Percentiles rank a stretch among this genome's conserved stretches.
phyloP scores from a whole-genome alignment of 2,113 vertebrate species.

The Sialia sialis region DNA sequence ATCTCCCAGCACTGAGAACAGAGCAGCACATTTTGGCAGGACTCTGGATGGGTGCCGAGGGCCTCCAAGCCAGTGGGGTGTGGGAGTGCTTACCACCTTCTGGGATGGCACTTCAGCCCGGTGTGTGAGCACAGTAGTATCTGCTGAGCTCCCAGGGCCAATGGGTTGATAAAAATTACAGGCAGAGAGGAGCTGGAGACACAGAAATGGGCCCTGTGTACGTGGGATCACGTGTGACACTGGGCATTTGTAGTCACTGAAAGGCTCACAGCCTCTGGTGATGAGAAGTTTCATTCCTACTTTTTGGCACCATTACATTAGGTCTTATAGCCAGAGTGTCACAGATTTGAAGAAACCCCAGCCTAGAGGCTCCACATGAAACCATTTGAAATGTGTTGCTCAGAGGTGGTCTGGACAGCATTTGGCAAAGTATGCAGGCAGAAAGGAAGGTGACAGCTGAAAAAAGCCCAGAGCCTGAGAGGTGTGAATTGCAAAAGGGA shows the following conservation, averaged over 20 bases:
- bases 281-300: not conserved
- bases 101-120: not conserved
- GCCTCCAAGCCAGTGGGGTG: not conserved
- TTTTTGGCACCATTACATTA: not conserved
- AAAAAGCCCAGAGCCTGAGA: not conserved
- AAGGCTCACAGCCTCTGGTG: not conserved
- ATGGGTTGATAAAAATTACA: not conserved
- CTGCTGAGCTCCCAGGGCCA: not conserved
- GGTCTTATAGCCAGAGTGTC: not conserved
- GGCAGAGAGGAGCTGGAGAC: not conserved
- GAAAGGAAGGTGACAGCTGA: not conserved
- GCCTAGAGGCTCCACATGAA: not conserved
- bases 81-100: not conserved
- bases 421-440: not conserved
- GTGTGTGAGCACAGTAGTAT: not conserved
- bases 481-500: not conserved
- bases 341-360: not conserved
- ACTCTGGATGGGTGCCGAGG: not conserved
- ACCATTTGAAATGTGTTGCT: not conserved
- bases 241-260: not conserved
- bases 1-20: not conserved
- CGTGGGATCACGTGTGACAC: fast-evolving
- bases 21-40: not conserved
- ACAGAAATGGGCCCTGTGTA: not conserved
- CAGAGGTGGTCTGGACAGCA: not conserved